These are phyloP conservation scores for Aricia agestis DNA, from an alignment of 1,140 invertebrate species.

Conservation along the genomic window DNA sequence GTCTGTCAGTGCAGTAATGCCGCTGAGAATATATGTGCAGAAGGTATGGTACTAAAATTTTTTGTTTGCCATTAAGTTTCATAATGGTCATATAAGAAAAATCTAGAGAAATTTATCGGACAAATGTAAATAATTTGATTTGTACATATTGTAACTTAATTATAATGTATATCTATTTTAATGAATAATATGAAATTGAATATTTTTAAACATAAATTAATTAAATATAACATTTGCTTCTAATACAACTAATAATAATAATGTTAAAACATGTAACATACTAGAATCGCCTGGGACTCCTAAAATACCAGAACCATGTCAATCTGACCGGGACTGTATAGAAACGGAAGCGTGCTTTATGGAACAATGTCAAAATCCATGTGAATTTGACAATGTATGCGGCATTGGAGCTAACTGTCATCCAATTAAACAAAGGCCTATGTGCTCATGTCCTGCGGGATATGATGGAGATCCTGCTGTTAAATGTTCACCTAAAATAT, in stretches of 20 bases:
- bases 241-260: constrained; percentile 9
- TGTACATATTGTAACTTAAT: constrained; percentile 17
- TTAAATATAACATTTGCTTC: constrained; percentile 12
- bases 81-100: not conserved
- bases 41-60: constrained; percentile 67
- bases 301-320: constrained; percentile 82
- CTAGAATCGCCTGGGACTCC: constrained; percentile 81
- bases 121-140: constrained; percentile 50
- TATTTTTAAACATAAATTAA: constrained; percentile 27
- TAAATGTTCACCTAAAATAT: constrained; percentile 81
- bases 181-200: too few species aligned
- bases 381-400: constrained; percentile 85
- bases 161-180: constrained; percentile 41
- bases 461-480: constrained; percentile 86
- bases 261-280: constrained; percentile 64
- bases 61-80: constrained; percentile 24
- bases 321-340: constrained; percentile 85
- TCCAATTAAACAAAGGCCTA: constrained; percentile 84
- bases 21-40: constrained; percentile 63
- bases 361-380: constrained; percentile 84
- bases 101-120: constrained; percentile 61
- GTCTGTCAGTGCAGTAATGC: constrained; percentile 80
- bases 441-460: constrained; percentile 85
- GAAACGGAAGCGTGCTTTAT: constrained; percentile 85
- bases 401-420: constrained; percentile 82